A percentile compares a stretch with the other conserved stretches of the same genome.
phyloP scores from a whole-genome alignment of 2,797 vertebrate species.

The Pempheris klunzingeri region DNA sequence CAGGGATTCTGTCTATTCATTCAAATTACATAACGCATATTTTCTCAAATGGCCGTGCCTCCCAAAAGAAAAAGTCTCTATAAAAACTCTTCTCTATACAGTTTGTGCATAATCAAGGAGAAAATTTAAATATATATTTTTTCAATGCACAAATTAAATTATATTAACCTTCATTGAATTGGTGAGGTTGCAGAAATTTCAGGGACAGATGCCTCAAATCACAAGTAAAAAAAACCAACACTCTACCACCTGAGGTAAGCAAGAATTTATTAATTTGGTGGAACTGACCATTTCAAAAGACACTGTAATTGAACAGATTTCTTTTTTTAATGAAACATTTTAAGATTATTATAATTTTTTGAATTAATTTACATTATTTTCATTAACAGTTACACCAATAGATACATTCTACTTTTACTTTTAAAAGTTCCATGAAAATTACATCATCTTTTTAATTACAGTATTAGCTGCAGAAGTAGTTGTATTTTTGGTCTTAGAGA shows the following conservation, averaged over 20 bases:
- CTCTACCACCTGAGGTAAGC: neutral
- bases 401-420: neutral
- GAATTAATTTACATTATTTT: too few relatives aligned
- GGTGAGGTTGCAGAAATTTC: neutral
- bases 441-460: neutral
- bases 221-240: neutral
- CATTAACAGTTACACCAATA: too few relatives aligned
- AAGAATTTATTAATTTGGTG: neutral
- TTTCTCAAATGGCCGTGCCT: neutral
- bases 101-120: neutral
- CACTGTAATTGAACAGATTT: neutral
- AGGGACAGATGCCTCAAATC: neutral
- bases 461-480: too few relatives aligned
- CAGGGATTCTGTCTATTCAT: neutral
- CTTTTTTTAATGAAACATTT: neutral
- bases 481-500: neutral
- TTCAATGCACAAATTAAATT: neutral
- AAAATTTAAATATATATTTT: neutral
- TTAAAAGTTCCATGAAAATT: neutral
- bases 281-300: neutral
- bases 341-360: too few relatives aligned
- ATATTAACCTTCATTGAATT: neutral
- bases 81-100: neutral
- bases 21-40: neutral
- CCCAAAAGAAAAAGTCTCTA: neutral